A percentile compares a stretch with the other conserved stretches of the same genome.
These are phyloP conservation scores for Hypotaenidia okinawae DNA, from an alignment of 2,797 vertebrate species.

Conservation along the genomic window DNA sequence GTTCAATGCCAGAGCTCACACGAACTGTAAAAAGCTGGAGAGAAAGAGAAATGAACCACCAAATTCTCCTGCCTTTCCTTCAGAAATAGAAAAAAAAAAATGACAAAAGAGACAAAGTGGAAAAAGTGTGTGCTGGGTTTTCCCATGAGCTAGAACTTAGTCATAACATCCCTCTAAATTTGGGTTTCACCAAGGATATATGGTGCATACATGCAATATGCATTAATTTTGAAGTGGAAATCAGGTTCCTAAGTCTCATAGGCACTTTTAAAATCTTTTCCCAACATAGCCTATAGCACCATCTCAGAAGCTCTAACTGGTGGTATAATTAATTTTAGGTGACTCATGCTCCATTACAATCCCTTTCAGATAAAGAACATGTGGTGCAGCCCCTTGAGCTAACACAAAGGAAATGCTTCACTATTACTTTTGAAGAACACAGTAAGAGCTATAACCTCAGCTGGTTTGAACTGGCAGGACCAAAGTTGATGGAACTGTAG, in stretches of 20 bases:
- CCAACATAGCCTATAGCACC: not conserved
- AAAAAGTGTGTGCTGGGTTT: not conserved
- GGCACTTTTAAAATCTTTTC: not conserved
- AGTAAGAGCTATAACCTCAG: not conserved
- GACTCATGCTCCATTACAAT: not conserved
- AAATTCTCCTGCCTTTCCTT: not conserved
- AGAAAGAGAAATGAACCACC: not conserved
- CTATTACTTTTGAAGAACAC: not conserved
- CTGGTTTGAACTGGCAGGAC: not conserved
- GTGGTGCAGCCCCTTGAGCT: not conserved
- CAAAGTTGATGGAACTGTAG: not conserved
- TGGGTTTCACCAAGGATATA: not conserved
- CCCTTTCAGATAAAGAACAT: not conserved
- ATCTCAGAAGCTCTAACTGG: not conserved
- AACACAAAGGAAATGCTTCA: not conserved
- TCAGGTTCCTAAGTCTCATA: not conserved
- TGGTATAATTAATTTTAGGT: not conserved
- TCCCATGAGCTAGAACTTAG: not conserved
- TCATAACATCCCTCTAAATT: not conserved
- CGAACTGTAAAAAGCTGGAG: not conserved
- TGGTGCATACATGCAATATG: too few relatives aligned
- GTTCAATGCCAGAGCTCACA: not conserved
- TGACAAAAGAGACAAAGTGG: not conserved
- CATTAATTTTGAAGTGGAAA: not conserved
- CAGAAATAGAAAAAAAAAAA: rapidly evolving